Evolutionary conservation across 2,113 vertebrate species (phyloP).

Genomic region (Alligator sinensis): DNA sequence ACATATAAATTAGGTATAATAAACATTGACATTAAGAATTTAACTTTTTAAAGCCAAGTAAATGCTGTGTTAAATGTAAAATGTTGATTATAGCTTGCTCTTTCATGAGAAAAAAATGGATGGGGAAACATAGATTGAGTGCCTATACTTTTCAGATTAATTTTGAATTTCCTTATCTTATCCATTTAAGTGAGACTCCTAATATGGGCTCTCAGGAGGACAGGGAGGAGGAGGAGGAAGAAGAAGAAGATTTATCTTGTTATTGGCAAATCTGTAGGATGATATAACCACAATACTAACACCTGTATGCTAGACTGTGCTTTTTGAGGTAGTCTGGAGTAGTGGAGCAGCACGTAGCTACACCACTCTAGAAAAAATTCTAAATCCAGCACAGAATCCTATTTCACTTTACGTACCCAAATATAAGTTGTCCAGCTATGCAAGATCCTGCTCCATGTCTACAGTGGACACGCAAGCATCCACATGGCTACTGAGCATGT

Average conservation of each 20-base stretch:
- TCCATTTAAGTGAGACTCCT: neutral
- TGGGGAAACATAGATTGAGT: neutral
- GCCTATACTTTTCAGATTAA: neutral
- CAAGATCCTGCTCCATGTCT: too few species aligned
- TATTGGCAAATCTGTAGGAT: neutral
- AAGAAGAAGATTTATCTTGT: neutral
- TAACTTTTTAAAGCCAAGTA: neutral
- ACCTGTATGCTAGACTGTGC: neutral
- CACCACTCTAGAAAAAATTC: neutral
- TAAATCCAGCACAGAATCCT: neutral
- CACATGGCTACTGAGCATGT: too few species aligned
- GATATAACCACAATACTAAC: neutral
- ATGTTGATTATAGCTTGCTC: neutral
- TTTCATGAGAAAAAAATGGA: neutral
- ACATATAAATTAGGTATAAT: neutral
- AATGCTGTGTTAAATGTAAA: neutral
- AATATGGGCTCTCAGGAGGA: neutral
- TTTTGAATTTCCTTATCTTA: neutral
- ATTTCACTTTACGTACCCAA: too few species aligned
- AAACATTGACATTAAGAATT: neutral
- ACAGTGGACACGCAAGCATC: too few species aligned
- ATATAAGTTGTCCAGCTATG: too few species aligned
- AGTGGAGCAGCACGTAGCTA: neutral
- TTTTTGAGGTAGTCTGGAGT: neutral
- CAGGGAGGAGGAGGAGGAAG: neutral